Evolutionary conservation across 2,113 vertebrate species (phyloP), one percentile per base, ranked within the genome.

Genomic region (Galbula dea): DNA sequence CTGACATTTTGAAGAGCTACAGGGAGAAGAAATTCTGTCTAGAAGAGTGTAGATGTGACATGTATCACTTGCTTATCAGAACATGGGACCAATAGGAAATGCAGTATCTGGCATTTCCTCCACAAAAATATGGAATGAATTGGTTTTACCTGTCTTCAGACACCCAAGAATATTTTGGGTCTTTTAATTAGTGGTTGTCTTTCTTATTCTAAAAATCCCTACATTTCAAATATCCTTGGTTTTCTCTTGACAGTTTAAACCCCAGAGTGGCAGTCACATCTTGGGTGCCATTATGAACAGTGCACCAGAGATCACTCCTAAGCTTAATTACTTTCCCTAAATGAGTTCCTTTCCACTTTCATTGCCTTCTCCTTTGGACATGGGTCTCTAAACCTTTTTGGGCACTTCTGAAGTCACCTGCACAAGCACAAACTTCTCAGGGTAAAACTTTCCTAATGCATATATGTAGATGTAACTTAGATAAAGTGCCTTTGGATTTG

Each of bases 1-100:
- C 71, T 91, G 93, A 93, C 89, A 77, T 91, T 87, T 80, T 57
- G 72, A 92, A 80, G 87, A 83, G 73, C 71, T 80, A 11, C 61
- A 36, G 51, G 27, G 36, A 46, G 43, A 94, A 27, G n/a, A 26
- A 85, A 57, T 88, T 92, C 75, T 91, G 61, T 32, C 87, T 83
- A 18, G 52, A 88, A 66, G 43, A 76, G 39, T 4, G 29, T 19
- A 15, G 51, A 43, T 66, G 43, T 91, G 84, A 71, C 43, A 91
- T 65, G 11, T 77, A 61, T 36, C 82, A 48, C 59, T 83, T 66
- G 27, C n/a, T 49, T 85, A 29, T 62, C 75, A 26, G 59, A 67
- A 67, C 30, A 26, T 0, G 3, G 41, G 54, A 32, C 36, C 67
- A 20, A 37, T 73, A 37, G 39, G 66, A 94, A 88, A 59, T 58